These are phyloP conservation scores for Riparia riparia DNA, from an alignment of 2,113 vertebrate species.

Conservation along the genomic window DNA sequence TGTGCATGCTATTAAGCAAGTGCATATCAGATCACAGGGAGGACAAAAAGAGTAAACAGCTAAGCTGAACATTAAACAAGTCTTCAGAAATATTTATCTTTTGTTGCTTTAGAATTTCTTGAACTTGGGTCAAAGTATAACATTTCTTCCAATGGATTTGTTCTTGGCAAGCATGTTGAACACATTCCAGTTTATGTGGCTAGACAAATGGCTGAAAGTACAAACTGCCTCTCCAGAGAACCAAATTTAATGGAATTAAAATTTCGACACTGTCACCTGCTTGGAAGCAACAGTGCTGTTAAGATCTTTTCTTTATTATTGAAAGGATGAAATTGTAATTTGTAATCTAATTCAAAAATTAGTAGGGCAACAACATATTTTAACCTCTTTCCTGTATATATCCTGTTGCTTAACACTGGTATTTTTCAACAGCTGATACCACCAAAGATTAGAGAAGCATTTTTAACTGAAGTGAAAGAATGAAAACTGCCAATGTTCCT, in stretches of 20 bases:
- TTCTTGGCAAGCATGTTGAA: constrained; percentile 61
- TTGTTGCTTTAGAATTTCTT: constrained; percentile 55
- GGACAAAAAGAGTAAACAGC: neutral
- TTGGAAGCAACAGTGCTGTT: constrained; percentile 1
- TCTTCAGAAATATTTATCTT: constrained; percentile 39
- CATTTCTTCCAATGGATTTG: constrained; percentile 55
- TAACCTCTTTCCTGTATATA: neutral
- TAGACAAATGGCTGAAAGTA: constrained; percentile 55
- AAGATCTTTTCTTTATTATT: neutral
- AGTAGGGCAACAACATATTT: neutral
- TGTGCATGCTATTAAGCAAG: neutral
- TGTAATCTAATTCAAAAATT: neutral
- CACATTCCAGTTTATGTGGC: constrained; percentile 35
- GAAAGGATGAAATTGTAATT: neutral
- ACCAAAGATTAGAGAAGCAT: neutral
- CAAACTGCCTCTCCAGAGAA: constrained; percentile 9
- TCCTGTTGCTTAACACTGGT: neutral
- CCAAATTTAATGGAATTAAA: constrained; percentile 23
- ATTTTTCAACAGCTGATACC: neutral
- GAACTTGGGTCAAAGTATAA: constrained; percentile 60
- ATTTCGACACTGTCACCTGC: constrained; percentile 28
- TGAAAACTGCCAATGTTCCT: neutral
- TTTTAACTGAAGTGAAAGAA: neutral
- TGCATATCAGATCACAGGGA: neutral
- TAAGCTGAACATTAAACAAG: constrained; percentile 10